Evolutionary conservation across 2,888 invertebrate species (phyloP), one percentile per base, ranked within the genome.

Genomic region (Anoncus sp.): DNA sequence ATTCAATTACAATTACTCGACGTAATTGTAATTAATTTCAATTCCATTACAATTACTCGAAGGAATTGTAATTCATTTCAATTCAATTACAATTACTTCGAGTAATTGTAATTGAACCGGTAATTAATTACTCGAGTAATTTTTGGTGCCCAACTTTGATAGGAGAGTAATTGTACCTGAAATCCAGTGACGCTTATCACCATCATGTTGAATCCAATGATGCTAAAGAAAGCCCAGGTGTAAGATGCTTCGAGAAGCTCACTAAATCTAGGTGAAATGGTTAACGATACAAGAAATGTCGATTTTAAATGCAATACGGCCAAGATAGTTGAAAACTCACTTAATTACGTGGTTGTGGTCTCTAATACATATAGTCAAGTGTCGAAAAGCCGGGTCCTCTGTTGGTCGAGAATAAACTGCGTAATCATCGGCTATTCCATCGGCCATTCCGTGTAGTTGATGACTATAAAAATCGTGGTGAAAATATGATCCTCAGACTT

Each of bases 261-360:
- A 18, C 65, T 51, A 10, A 66, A 66, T 31, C 73, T 73, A 40
- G n/a, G 14, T 3, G 18, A 24, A 59, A 18, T 24, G n/a, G n/a
- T n/a, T n/a, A n/a, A n/a, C n/a, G n/a, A n/a, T n/a, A n/a, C n/a
- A n/a, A n/a, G n/a, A n/a, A n/a, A 24, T 3, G n/a, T 16, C 10
- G 5, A 5, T 31, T 27, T 27, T 16, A 3, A 5, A 53, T 27
- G n/a, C 9, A n/a, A 40, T 40, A 1, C 27, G 22, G 12, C 35
- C 6, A 31, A 38, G 9, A 45, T 1, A 3, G 1, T 7, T 31
- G 14, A 16, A 55, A 62, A 67, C 62, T 62, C n/a, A 75, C 74
- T 67, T 22, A 24, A 75, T 75, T 18, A 47, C 74, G n/a, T 67
- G 16, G 55, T 53, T 67, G 62, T 75, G 74, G 9, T 60, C 55